Base-by-base conservation (phyloP, 2,888 invertebrate genomes). In the Leucophenga montana region DNA sequence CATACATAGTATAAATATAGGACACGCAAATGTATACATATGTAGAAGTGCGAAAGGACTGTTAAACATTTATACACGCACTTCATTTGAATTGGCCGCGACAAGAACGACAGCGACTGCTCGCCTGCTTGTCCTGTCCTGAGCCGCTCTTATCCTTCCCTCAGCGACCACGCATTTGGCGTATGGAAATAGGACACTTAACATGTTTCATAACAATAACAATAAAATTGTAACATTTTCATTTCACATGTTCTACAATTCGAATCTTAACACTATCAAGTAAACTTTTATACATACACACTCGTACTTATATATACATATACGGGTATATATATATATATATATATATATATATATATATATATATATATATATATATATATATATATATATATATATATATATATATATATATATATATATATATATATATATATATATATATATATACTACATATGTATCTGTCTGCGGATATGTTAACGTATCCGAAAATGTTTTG, bases 121-220 rank as follows among this genome's bases (percentile, higher is more conserved):
- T 5, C 39, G 39, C 54, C 54, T 54, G 1, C 1, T 53, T 1
- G 18, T 50, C 18, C n/a, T 20, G 16, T 53, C 2, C 53, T n/a
- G 18, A 3, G 11, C 20, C 14, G n/a, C 18, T 50, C 20, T 1
- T 54, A 20, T 54, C 9, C 39, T 3, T 39, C 11, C 9, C 39
- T 39, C 39, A 57, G 56, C 13, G 27, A 56, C 18, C 14, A 56
- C 16, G 27, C 14, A 18, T 9, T 31, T 39, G 39, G 39, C 39
- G 11, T 39, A 64, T 64, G 62, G 46, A 16, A 46, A 64, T 20
- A 64, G 62, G 46, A 48, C 46, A 64, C 62, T 64, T 64, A 64
- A 64, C 62, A 64, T 64, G 62, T 33, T 64, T 64, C 62, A 64
- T 64, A 64, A 64, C 62, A 64, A 64, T 64, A 64, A 64, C 62